Base-by-base conservation (phyloP, 2,797 vertebrate genomes). In the Austrolebias charrua region DNA sequence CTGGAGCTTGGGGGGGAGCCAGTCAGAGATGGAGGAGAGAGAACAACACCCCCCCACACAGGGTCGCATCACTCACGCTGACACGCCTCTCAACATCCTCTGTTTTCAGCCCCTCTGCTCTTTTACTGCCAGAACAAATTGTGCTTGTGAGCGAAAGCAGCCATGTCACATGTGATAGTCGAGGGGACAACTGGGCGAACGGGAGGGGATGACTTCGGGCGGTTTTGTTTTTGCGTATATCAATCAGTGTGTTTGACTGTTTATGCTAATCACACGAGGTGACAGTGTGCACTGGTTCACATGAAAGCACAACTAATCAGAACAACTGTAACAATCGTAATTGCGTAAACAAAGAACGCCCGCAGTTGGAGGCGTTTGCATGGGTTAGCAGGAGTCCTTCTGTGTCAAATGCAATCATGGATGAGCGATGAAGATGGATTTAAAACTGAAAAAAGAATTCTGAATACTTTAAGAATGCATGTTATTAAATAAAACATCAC, bases 31-130 rank as follows among this genome's bases (percentile, higher is more conserved):
- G 65, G 74, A 86, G 73, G 72, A 73, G 67, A 66, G 61, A 73
- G 75, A 73, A 78, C 83, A 81, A 77, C 78, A 77, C 81, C 76
- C 81, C 76, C 87, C 61, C 68, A 44, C 63, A 66, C 51, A 66
- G 73, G 67, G 66, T 60, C 68, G 52, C 86, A 88, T 90, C 88
- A 84, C 67, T 91, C 88, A 88, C 75, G 54, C 14, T 87, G 85
- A 89, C 73, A 66, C 29, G 19, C 72, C 78, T 81, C 82, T 81
- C 70, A 59, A 33, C 15, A 63, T 73, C 81, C 60, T 35, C 47
- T 52, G 66, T 72, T 75, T 70, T 80, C 38, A 40, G 5, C 57
- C 61, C 43, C 74, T 67, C 35, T 2, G 50, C 61, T 77, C 71
- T 63, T 77, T 79, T 66, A 71, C 72, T 72, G 77, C 60, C 19